Evolutionary conservation across 2,888 invertebrate genomes (phyloP).

Genomic region (Drosophila conformis): DNA sequence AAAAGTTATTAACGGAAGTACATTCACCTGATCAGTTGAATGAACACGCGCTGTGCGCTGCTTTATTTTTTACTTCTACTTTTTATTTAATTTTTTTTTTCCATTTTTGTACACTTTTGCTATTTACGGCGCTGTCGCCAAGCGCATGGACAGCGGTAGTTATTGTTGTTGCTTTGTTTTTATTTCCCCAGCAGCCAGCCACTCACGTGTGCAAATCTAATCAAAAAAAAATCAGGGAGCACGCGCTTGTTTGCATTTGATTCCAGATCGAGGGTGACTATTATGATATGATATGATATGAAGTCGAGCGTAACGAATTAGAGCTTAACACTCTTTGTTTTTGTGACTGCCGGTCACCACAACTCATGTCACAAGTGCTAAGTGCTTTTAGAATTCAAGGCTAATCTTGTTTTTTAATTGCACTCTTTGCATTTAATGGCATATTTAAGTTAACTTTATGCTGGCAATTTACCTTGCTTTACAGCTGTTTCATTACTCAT

Average conservation of each 20-base stretch:
- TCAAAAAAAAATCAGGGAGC: constrained; percentile 47
- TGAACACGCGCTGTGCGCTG: constrained; percentile 63
- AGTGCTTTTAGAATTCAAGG: constrained; percentile 16
- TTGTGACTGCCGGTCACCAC: constrained; percentile 1
- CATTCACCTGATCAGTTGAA: constrained; percentile 79
- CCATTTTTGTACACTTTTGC: constrained; percentile 26
- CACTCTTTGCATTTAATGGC: not conserved
- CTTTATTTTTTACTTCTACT: constrained; percentile 58
- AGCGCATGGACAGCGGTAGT: constrained; percentile 43
- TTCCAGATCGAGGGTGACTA: constrained; percentile 50
- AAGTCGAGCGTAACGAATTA: constrained; percentile 27
- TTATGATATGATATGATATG: constrained; percentile 9
- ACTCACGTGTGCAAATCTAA: constrained; percentile 67
- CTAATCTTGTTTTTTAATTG: not conserved
- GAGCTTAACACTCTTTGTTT: constrained; percentile 6
- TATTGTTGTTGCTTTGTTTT: constrained; percentile 19
- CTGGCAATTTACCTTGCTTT: not conserved
- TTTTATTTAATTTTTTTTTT: constrained; percentile 55
- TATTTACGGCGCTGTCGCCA: constrained; percentile 52
- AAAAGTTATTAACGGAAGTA: constrained; percentile 75
- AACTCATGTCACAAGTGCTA: constrained; percentile 7
- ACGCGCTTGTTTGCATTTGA: constrained; percentile 78
- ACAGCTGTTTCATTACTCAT: constrained; percentile 11
- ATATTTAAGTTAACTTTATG: not conserved
- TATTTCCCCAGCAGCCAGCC: constrained; percentile 29